Conservation (phyloP, 2,797 vertebrate species). For the Sebastes diploproa region DNA sequence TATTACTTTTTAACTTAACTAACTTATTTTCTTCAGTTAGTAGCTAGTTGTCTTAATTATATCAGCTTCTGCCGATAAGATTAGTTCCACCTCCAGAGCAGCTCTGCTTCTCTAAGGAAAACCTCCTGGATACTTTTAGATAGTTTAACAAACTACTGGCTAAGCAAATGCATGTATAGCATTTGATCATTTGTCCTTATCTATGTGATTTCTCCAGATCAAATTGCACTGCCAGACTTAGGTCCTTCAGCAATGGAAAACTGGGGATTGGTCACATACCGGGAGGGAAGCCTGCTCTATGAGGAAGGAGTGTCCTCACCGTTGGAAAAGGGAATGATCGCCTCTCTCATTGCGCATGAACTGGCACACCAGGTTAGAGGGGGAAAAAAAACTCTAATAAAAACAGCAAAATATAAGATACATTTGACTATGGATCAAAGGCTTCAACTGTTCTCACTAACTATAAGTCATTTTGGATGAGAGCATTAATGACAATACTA, state of each 20-base stretch:
- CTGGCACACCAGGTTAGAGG: conserved; percentile 83
- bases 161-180: neutral
- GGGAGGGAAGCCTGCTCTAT: conserved; percentile 73
- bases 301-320: conserved; percentile 65
- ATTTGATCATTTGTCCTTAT: neutral
- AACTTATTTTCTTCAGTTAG: too few species aligned
- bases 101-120: neutral
- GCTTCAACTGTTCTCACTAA: neutral
- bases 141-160: neutral
- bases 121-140: too few species aligned
- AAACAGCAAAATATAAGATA: neutral
- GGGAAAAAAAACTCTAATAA: neutral
- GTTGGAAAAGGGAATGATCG: conserved; percentile 60
- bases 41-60: neutral
- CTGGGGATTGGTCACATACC: conserved; percentile 83
- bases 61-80: neutral
- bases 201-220: conserved; percentile 64
- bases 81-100: neutral
- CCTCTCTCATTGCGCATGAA: conserved; percentile 74
- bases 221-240: conserved; percentile 81
- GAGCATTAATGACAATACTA: neutral
- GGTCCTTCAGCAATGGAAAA: conserved; percentile 76
- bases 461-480: neutral
- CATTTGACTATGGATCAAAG: neutral
- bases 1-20: too few species aligned